phyloP scores from a whole-genome alignment of 2,113 vertebrate genomes.

The Dryoscopus gambensis region DNA sequence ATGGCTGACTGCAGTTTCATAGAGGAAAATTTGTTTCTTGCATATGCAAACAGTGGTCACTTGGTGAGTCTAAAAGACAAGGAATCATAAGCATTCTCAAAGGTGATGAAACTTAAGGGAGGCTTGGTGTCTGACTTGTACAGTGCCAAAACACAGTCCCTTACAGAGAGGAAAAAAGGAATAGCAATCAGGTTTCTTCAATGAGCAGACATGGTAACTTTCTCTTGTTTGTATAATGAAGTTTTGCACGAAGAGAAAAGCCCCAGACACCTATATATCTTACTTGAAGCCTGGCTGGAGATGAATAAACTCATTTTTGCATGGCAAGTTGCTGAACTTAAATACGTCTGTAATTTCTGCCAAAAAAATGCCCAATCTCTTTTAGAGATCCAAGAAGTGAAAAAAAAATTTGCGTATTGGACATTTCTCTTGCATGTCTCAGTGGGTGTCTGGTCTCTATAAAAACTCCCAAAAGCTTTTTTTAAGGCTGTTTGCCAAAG shows the following conservation, averaged over 20 bases:
- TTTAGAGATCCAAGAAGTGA: background rate
- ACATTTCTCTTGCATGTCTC: slow-evolving; percentile 16
- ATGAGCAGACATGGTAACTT: background rate
- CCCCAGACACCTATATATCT: background rate
- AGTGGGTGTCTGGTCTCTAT: slow-evolving; percentile 3
- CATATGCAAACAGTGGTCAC: background rate
- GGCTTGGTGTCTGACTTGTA: background rate
- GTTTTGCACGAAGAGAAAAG: background rate
- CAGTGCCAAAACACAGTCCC: background rate
- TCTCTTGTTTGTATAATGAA: background rate
- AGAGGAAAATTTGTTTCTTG: background rate
- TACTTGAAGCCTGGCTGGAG: background rate
- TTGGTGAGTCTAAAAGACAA: background rate
- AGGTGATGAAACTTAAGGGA: background rate
- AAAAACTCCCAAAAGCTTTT: background rate
- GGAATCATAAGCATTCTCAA: background rate
- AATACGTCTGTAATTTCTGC: background rate
- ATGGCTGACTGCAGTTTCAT: background rate
- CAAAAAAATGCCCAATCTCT: slow-evolving; percentile 11
- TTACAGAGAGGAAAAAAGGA: background rate
- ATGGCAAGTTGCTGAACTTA: background rate
- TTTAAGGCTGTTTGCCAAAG: background rate
- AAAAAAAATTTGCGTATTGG: background rate
- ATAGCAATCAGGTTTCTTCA: background rate
- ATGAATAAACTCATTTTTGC: slow-evolving; percentile 24